Base-by-base conservation (phyloP, 2,797 vertebrate species). In the Varecia variegata region DNA sequence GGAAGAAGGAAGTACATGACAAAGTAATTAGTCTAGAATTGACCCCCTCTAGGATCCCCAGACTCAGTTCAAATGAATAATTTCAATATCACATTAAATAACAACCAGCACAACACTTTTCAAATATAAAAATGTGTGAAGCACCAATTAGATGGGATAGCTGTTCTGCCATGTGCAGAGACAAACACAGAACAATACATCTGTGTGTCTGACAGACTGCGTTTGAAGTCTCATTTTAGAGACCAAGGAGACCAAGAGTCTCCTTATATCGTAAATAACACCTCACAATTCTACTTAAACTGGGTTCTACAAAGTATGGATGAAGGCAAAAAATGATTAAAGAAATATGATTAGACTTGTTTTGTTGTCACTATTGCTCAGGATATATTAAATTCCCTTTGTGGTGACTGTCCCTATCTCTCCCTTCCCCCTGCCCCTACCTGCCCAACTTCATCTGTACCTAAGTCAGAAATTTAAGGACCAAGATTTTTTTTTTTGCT, bases 41-140 rank as follows among this genome's bases (percentile, higher is more conserved):
- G 50, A 94, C 21, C 15, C 5, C 12, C 27, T 70, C 30, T 77
- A 68, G 47, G 38, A 77, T 83, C 20, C n/a, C 58, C 6, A 45
- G 1, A 93, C 10, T 80, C 21, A 83, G 93, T 95, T 83, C 58
- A 80, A 89, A 83, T 40, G 50, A 82, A 40, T 73, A 58, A 68
- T 77, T 88, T 91, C 43, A 90, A 62, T 86, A 87, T 90, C 35
- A 45, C 32, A 71, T 82, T 85, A 87, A 56, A 65, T 92, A 92
- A 84, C 40, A 90, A 85, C 3, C 11, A 93, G 12, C 23, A 35
- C 10, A 54, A 27, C 12, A 9, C 21, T 91, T 97, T 73, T 74
- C 52, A 97, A 97, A 23, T 47, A 76, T 81, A 76, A 93, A 56
- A 40, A 56, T 68, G 5, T 71, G 32, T n/a, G 54, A 95, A 80